phyloP scores from a whole-genome alignment of 2,888 invertebrate species.

The Sericinus montela region DNA sequence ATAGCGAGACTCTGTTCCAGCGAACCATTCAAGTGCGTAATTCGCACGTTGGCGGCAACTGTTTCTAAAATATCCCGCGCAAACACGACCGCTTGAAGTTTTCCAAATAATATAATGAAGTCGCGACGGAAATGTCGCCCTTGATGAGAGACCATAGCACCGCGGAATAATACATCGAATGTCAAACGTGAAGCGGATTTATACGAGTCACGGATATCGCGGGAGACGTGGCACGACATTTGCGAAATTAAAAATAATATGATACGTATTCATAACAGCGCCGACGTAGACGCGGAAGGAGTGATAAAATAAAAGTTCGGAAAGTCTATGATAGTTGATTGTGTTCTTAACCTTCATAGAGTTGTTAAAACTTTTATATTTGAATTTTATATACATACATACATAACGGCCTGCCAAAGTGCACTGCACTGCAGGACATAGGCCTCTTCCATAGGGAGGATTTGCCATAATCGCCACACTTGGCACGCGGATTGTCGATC shows the following conservation, averaged over 20 bases:
- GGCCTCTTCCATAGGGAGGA: no score
- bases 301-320: no score
- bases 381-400: no score
- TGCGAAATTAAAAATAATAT: not conserved
- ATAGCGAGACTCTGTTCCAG: slow-evolving; percentile 39
- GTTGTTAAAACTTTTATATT: slow-evolving; percentile 28
- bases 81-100: slow-evolving; percentile 50
- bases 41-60: slow-evolving; percentile 46
- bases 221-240: not conserved
- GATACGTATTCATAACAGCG: not conserved
- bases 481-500: no score
- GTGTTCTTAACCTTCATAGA: no score
- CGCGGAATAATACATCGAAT: slow-evolving; percentile 45
- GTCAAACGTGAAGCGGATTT: slow-evolving; percentile 38
- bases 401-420: no score
- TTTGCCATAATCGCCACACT: no score
- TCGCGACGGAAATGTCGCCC: slow-evolving; percentile 55
- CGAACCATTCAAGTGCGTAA: slow-evolving; percentile 34
- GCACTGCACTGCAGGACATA: no score
- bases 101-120: slow-evolving; percentile 62
- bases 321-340: no score
- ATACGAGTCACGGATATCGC: not conserved
- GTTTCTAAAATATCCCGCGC: slow-evolving; percentile 59
- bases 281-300: no score
- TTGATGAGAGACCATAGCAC: slow-evolving; percentile 41